Evolutionary conservation across 1,140 invertebrate species (phyloP).

Genomic region (Druon quercuslanigerum): DNA sequence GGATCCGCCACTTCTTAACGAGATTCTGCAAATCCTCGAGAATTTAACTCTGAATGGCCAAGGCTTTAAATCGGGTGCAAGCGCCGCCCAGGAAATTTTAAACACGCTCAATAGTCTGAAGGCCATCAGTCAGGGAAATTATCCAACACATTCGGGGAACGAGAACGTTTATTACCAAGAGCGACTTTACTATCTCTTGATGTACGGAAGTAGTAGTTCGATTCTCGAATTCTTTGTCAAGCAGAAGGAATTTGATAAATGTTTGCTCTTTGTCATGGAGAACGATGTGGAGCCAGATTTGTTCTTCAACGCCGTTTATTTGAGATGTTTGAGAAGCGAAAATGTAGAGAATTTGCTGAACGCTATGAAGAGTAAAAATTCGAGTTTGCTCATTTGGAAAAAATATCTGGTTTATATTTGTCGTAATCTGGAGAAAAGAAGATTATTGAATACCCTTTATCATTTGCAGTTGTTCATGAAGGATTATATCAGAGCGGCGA

Average conservation of each 20-base stretch:
- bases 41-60: constrained; percentile 55
- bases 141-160: constrained; percentile 46
- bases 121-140: constrained; percentile 66
- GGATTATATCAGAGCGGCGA: constrained; percentile 83
- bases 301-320: constrained; percentile 83
- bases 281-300: constrained; percentile 80
- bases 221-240: constrained; percentile 84
- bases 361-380: constrained; percentile 79
- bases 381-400: constrained; percentile 80
- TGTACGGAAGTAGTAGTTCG: constrained; percentile 82
- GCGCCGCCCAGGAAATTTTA: constrained; percentile 69
- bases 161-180: constrained; percentile 80
- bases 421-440: constrained; percentile 79
- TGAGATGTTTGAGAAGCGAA: constrained; percentile 80
- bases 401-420: constrained; percentile 81
- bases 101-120: constrained; percentile 72
- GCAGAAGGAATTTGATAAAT: constrained; percentile 78
- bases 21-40: constrained; percentile 83
- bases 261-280: constrained; percentile 80
- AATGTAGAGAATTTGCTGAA: constrained; percentile 78
- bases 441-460: constrained; percentile 81
- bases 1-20: constrained; percentile 80
- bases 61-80: constrained; percentile 54
- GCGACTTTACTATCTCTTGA: constrained; percentile 83
- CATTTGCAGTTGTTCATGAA: constrained; percentile 81